Conservation (phyloP, 2,888 invertebrate genomes). For the Lasioglossum figueresi region DNA sequence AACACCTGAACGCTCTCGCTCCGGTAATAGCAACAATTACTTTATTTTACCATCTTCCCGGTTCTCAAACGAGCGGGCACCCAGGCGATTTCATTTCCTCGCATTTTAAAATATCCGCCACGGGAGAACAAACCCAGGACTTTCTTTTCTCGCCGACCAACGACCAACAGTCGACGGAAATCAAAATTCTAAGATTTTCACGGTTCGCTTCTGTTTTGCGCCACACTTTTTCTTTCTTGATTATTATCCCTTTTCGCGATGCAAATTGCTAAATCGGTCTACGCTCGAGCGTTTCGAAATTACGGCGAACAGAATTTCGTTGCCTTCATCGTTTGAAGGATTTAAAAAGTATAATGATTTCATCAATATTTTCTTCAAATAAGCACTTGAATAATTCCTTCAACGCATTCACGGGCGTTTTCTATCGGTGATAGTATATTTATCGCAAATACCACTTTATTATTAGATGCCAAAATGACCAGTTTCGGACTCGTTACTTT, state of each 20-base stretch:
- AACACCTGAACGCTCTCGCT: conserved; percentile 59
- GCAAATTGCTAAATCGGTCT: not conserved
- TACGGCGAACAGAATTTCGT: not conserved
- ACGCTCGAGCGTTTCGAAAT: not conserved
- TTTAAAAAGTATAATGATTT: not conserved
- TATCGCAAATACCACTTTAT: not conserved
- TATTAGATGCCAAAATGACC: not conserved
- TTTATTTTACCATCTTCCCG: conserved; percentile 80
- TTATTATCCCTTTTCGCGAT: not conserved
- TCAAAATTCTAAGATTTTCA: not conserved
- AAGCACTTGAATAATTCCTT: not conserved
- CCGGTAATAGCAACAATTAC: conserved; percentile 81
- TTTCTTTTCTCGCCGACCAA: conserved; percentile 57
- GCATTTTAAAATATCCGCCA: conserved; percentile 62
- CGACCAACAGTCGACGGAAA: not conserved
- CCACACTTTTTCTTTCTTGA: not conserved
- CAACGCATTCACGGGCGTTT: not conserved
- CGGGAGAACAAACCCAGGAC: conserved; percentile 28
- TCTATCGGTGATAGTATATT: not conserved
- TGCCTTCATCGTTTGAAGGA: not conserved
- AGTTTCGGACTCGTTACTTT: not conserved
- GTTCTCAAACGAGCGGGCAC: conserved; percentile 73
- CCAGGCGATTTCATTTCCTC: conserved; percentile 73
- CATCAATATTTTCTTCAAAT: not conserved
- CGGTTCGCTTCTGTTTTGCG: not conserved